Evolutionary conservation across 1,140 invertebrate species (phyloP).

Genomic region (Calephelis virginiensis): DNA sequence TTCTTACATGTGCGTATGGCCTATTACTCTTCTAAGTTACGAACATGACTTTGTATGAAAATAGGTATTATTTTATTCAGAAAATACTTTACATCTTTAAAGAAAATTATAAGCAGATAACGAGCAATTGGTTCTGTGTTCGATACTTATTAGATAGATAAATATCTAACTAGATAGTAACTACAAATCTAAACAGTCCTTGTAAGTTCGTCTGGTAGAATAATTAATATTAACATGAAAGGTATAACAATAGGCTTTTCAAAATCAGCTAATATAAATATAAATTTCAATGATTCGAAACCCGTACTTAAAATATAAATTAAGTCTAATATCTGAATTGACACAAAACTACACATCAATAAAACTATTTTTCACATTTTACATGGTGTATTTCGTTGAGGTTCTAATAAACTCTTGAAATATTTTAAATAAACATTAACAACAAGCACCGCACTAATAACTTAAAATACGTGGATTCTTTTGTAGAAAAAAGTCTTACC

Average conservation of each 20-base stretch:
- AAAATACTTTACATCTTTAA: slow-evolving; percentile 69
- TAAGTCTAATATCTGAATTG: slow-evolving; percentile 52
- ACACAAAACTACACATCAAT: slow-evolving; percentile 46
- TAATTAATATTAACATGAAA: slow-evolving; percentile 51
- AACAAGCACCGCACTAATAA: slow-evolving; percentile 72
- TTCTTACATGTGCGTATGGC: slow-evolving; percentile 58
- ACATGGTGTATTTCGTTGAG: slow-evolving; percentile 49
- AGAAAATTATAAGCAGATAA: slow-evolving; percentile 60
- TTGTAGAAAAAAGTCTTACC: slow-evolving; percentile 75
- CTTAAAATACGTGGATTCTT: slow-evolving; percentile 59
- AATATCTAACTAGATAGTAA: slow-evolving; percentile 56
- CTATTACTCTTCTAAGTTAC: slow-evolving; percentile 62
- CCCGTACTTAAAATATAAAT: slow-evolving; percentile 56
- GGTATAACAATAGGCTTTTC: slow-evolving; percentile 46
- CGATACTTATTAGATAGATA: slow-evolving; percentile 53
- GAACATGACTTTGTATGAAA: slow-evolving; percentile 69
- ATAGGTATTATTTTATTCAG: slow-evolving; percentile 70
- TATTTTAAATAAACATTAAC: slow-evolving; percentile 58
- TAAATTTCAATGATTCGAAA: slow-evolving; percentile 72
- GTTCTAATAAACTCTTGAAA: slow-evolving; percentile 46
- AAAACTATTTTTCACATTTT: slow-evolving; percentile 24
- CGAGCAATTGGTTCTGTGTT: slow-evolving; percentile 64
- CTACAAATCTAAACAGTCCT: slow-evolving; percentile 67
- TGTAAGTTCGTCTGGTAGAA: slow-evolving; percentile 40
- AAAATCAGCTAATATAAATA: slow-evolving; percentile 49